Percentiles rank a stretch among this genome's conserved stretches.
Evolutionary conservation across 1,140 invertebrate species (phyloP).

Genomic region (Danaus plexippus): DNA sequence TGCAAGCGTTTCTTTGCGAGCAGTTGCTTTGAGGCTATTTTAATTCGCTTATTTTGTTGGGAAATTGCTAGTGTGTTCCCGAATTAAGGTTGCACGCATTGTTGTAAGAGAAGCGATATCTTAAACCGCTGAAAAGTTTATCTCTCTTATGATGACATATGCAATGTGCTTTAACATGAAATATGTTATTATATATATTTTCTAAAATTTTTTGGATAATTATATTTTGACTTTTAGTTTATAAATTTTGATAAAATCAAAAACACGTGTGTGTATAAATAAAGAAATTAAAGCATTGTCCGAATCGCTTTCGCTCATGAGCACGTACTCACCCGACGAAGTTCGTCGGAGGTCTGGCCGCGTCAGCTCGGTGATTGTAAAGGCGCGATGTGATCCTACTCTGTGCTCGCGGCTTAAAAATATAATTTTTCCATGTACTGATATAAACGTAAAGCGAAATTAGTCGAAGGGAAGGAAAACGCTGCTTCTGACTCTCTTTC

Average conservation of each 20-base stretch:
- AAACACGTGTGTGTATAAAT: no score
- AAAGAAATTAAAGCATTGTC: no score
- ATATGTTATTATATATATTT: no score
- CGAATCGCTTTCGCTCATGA: constrained; percentile 24
- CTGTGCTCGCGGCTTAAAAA: constrained; percentile 35
- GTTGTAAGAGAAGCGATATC: neutral
- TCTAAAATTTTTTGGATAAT: no score
- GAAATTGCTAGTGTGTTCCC: constrained; percentile 55
- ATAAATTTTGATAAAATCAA: no score
- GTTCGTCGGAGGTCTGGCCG: constrained; percentile 37
- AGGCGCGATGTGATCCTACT: constrained; percentile 47
- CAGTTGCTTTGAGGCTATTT: constrained; percentile 61
- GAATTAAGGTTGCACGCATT: constrained; percentile 33
- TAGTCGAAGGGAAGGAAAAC: constrained; percentile 12
- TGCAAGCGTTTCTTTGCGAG: constrained; percentile 57
- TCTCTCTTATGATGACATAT: no score
- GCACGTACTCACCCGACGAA: neutral
- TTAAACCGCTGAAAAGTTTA: no score
- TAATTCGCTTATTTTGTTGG: constrained; percentile 64
- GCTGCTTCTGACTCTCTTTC: constrained; percentile 11
- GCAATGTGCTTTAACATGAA: no score
- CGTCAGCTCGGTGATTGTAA: constrained; percentile 52
- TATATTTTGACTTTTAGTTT: no score
- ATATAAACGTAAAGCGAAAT: constrained; percentile 14
- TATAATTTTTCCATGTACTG: constrained; percentile 25